phyloP scores from a whole-genome alignment of 2,797 vertebrate species.

The Gastrophryne carolinensis region DNA sequence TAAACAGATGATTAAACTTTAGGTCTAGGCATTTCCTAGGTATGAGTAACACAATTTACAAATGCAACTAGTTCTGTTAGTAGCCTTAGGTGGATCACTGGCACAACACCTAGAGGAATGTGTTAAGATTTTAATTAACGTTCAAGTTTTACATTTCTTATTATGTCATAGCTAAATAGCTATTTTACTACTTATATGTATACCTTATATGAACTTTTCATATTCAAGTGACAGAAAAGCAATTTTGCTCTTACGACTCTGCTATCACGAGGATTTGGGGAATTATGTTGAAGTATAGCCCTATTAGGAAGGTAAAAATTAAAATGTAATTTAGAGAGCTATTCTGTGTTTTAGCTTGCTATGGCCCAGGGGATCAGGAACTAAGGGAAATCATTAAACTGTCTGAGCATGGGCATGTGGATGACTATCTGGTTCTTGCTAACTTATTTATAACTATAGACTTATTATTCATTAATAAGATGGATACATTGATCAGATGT shows the following conservation, averaged over 20 bases:
- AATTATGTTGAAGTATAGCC: neutral
- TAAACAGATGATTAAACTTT: conserved; percentile 31
- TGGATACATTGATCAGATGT: too few species aligned
- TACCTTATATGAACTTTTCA: neutral
- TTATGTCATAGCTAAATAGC: neutral
- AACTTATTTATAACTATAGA: too few species aligned
- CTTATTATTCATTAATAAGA: too few species aligned
- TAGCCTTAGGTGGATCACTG: neutral
- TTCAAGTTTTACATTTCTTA: neutral
- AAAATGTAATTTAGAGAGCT: too few species aligned
- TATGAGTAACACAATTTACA: conserved; percentile 4
- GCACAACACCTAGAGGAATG: neutral
- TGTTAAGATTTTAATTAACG: neutral
- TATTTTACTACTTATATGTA: neutral
- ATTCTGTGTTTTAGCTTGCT: too few species aligned
- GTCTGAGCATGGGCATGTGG: too few species aligned
- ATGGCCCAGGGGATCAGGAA: too few species aligned
- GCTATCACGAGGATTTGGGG: neutral
- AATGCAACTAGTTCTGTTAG: conserved; percentile 5
- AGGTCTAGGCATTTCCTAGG: conserved; percentile 17
- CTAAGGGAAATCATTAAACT: too few species aligned
- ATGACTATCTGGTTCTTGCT: too few species aligned
- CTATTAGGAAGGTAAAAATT: neutral
- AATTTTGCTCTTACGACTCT: neutral
- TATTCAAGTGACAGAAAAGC: neutral